These are phyloP conservation scores for Dynastes grantii DNA, from an alignment of 2,888 invertebrate species.

Conservation along the genomic window DNA sequence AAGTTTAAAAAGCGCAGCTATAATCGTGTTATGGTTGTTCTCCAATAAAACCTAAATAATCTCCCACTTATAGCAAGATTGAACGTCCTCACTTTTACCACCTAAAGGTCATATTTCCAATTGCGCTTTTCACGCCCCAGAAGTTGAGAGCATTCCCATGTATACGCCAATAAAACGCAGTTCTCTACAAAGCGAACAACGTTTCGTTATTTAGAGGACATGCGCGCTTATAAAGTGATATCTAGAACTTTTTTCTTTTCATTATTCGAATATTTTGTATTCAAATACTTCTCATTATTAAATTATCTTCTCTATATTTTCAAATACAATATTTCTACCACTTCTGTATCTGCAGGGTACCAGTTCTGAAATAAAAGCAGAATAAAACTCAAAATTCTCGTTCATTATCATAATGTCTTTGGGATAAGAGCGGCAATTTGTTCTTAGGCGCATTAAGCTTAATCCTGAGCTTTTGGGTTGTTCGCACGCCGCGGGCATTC, in stretches of 20 bases:
- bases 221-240: background rate
- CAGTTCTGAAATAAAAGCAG: conserved; percentile 20
- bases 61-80: background rate
- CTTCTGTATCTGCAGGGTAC: background rate
- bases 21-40: too few species aligned
- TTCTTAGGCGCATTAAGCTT: conserved; percentile 32
- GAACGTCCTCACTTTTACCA: conserved; percentile 5
- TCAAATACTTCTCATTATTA: background rate
- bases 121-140: conserved; percentile 40
- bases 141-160: conserved; percentile 45
- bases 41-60: background rate
- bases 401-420: conserved; percentile 42
- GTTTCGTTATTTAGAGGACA: conserved; percentile 17
- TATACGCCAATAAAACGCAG: conserved; percentile 37
- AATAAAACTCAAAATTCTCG: conserved; percentile 40
- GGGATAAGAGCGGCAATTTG: conserved; percentile 44
- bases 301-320: background rate
- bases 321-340: background rate
- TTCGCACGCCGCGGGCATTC: conserved; percentile 44
- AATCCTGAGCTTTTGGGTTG: conserved; percentile 37
- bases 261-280: background rate
- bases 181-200: conserved; percentile 22
- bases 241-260: too few species aligned
- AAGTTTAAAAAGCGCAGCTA: too few species aligned
- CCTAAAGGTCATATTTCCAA: conserved; percentile 27